Conservation (phyloP, 2,888 invertebrate species). For the Platerodrilus igneus region DNA sequence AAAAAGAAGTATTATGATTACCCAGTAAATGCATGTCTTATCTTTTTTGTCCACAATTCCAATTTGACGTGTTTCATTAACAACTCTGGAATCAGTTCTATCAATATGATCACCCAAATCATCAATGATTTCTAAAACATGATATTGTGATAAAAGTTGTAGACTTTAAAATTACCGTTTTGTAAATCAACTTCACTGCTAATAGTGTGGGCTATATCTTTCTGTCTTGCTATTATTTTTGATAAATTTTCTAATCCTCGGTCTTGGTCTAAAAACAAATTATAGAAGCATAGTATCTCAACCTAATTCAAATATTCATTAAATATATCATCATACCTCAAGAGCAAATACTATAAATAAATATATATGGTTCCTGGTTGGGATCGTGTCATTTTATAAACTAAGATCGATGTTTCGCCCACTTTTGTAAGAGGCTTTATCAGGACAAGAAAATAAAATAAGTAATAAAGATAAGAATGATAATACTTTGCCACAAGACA, state of each 20-base stretch:
- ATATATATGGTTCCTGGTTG: too few species aligned
- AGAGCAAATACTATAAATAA: slow-evolving; percentile 3
- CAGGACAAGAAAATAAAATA: too few species aligned
- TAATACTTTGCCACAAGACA: too few species aligned
- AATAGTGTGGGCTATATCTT: slow-evolving; percentile 68
- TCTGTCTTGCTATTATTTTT: slow-evolving; percentile 70
- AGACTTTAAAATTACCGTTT: slow-evolving; percentile 72
- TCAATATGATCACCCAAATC: slow-evolving; percentile 71
- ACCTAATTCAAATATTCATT: neutral
- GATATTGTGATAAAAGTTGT: too few species aligned
- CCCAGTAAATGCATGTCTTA: slow-evolving; percentile 70
- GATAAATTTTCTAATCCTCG: slow-evolving; percentile 69
- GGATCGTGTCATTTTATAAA: too few species aligned
- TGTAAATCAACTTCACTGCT: slow-evolving; percentile 72
- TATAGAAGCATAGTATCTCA: slow-evolving; percentile 14
- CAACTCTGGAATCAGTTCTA: slow-evolving; percentile 62
- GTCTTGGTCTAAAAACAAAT: slow-evolving; percentile 64
- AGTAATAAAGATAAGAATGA: too few species aligned
- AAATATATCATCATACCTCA: neutral
- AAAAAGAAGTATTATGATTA: slow-evolving; percentile 64
- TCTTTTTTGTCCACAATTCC: slow-evolving; percentile 63
- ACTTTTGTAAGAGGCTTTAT: too few species aligned
- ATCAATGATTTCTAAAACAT: slow-evolving; percentile 68
- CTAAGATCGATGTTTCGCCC: too few species aligned
- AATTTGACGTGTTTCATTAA: slow-evolving; percentile 63